These are phyloP conservation scores for Amblyopsis rosae DNA, from an alignment of 2,113 vertebrate genomes.

Conservation along the genomic window DNA sequence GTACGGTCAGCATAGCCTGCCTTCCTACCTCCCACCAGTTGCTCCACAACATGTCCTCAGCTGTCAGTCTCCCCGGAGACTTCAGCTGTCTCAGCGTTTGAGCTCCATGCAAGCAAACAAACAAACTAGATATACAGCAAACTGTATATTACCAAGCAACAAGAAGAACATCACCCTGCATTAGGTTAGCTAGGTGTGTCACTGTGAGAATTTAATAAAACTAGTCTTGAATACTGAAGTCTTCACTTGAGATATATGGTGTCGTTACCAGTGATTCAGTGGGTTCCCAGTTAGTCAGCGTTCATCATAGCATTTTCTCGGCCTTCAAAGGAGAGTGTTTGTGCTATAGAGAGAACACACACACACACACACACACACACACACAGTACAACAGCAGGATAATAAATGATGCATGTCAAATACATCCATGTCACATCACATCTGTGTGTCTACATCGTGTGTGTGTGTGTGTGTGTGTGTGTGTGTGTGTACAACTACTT, in stretches of 20 bases:
- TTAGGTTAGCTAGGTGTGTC: not conserved
- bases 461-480: not conserved
- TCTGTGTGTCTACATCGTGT: not conserved
- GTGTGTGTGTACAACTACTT: not conserved
- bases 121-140: not conserved
- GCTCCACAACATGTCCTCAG: too few relatives aligned
- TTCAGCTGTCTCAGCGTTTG: too few relatives aligned
- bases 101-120: not conserved
- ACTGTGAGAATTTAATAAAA: not conserved
- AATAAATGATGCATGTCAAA: not conserved
- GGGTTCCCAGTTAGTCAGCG: not conserved
- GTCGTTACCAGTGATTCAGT: not conserved
- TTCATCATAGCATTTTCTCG: not conserved
- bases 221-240: not conserved
- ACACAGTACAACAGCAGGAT: not conserved
- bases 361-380: constrained; percentile 4
- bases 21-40: too few relatives aligned
- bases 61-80: too few relatives aligned
- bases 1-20: too few relatives aligned
- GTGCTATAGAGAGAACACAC: not conserved
- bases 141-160: not conserved
- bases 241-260: not conserved
- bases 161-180: not conserved
- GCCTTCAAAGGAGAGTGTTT: not conserved
- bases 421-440: not conserved